These are phyloP conservation scores for Carassius carassius DNA, from an alignment of 2,113 vertebrate genomes.

Conservation along the genomic window DNA sequence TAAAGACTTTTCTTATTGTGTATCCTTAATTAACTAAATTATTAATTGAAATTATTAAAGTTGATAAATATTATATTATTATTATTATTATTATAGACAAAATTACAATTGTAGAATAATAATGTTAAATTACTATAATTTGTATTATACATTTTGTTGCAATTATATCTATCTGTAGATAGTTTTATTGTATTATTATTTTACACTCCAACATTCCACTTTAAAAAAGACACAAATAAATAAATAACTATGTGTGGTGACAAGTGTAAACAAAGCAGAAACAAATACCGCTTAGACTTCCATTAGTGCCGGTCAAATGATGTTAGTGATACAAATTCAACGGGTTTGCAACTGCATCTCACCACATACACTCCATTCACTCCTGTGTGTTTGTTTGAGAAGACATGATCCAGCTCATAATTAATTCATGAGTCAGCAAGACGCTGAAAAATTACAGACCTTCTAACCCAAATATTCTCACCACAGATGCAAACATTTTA, in stretches of 20 bases:
- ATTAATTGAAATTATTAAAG: no score
- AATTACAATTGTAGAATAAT: no score
- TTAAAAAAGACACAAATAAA: no score
- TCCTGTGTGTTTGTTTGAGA: conserved; percentile 21
- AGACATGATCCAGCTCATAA: conserved; percentile 11
- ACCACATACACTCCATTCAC: neutral
- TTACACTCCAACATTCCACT: neutral
- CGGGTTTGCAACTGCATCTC: neutral
- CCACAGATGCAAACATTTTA: conserved; percentile 22
- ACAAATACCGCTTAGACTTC: neutral
- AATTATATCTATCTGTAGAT: no score
- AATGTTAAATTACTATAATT: no score
- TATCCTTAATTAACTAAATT: no score
- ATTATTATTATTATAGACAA: no score
- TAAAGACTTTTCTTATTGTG: no score
- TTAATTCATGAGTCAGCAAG: conserved; percentile 21
- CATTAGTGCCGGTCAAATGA: neutral
- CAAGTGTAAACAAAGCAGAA: conserved; percentile 12
- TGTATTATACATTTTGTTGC: no score
- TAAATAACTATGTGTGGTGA: no score
- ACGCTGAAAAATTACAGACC: conserved; percentile 16
- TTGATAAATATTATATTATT: no score
- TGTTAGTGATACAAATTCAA: conserved; percentile 15
- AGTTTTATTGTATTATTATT: no score
- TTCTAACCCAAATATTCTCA: neutral